These are phyloP conservation scores for Myiozetetes cayanensis DNA, from an alignment of 2,113 vertebrate species.

Conservation along the genomic window DNA sequence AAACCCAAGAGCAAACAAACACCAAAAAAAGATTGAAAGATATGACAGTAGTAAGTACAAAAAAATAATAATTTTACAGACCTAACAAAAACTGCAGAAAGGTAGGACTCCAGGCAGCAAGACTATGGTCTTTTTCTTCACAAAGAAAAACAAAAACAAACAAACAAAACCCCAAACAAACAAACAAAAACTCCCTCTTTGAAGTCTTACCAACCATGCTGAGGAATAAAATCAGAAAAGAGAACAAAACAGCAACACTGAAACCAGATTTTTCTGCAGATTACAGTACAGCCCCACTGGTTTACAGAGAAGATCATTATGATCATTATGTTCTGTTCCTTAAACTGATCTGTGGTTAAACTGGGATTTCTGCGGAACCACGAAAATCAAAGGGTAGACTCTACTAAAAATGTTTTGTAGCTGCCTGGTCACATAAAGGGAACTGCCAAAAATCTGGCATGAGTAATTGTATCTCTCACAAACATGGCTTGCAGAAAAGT, in stretches of 20 bases:
- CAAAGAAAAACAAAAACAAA: background rate
- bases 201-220: background rate
- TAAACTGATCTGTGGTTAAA: constrained; percentile 1
- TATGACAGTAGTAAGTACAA: background rate
- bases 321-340: background rate
- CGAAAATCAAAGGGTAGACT: background rate
- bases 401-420: background rate
- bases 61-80: background rate
- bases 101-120: background rate
- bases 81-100: background rate
- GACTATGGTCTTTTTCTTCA: background rate
- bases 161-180: background rate
- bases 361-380: background rate
- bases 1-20: rapidly evolving
- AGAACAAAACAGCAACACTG: background rate
- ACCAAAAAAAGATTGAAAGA: background rate
- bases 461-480: constrained; percentile 2
- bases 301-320: background rate
- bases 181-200: background rate
- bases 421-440: background rate
- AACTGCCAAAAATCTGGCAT: constrained; percentile 44
- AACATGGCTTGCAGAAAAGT: background rate
- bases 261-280: constrained; percentile 8
- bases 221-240: background rate
- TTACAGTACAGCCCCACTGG: background rate